phyloP scores from a whole-genome alignment of 2,113 vertebrate genomes.

The Andinoacara biseriatus region DNA sequence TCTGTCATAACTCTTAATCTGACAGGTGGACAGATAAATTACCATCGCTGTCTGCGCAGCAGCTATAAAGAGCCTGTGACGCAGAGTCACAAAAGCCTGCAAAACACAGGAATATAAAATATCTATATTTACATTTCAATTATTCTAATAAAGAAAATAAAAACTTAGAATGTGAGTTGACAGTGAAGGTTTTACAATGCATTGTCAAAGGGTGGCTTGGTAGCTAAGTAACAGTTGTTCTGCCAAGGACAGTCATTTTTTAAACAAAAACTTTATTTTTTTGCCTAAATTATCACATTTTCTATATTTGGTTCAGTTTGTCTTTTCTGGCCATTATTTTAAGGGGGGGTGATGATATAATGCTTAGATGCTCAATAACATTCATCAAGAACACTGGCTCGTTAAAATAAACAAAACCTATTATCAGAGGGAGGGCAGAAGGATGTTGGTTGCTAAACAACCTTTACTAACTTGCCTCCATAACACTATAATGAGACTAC shows the following conservation, averaged over 20 bases:
- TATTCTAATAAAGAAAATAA: background rate
- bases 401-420: conserved; percentile 78
- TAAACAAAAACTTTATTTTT: too few species aligned
- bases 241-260: background rate
- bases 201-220: background rate
- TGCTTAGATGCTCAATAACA: conserved; percentile 34
- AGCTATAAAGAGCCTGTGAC: background rate
- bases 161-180: background rate
- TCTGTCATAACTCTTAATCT: conserved; percentile 40
- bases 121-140: background rate
- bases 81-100: background rate
- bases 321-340: too few species aligned
- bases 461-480: conserved; percentile 63
- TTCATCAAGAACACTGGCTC: conserved; percentile 70
- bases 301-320: too few species aligned
- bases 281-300: background rate
- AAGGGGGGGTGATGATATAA: too few species aligned
- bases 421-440: conserved; percentile 80
- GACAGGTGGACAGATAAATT: conserved; percentile 30
- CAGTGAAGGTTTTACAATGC: background rate
- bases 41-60: conserved; percentile 7
- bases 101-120: background rate
- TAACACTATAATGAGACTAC: conserved; percentile 63
- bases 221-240: background rate
- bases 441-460: conserved; percentile 80